phyloP scores from a whole-genome alignment of 2,888 invertebrate species.

The Deilephila porcellus region DNA sequence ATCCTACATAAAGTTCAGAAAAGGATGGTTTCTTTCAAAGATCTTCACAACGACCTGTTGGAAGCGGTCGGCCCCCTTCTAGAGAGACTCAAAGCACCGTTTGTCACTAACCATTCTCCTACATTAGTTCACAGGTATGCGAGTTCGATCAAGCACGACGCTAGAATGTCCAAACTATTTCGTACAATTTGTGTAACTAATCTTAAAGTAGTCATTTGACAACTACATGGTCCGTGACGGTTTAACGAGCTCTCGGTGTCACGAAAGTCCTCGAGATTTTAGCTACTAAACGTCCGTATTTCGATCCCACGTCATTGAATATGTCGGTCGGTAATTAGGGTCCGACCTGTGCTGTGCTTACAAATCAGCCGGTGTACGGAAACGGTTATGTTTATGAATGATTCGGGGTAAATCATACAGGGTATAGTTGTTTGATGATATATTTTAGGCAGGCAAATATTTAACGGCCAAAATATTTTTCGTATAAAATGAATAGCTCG shows the following conservation, averaged over 20 bases:
- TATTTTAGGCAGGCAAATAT: too few species aligned
- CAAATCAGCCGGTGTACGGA: not conserved
- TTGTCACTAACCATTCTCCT: not conserved
- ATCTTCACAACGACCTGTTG: too few species aligned
- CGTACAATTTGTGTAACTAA: slow-evolving; percentile 2
- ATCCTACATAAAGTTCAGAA: not conserved
- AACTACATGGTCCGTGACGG: not conserved
- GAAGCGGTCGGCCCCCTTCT: too few species aligned
- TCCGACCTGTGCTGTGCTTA: not conserved
- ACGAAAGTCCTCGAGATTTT: slow-evolving; percentile 6
- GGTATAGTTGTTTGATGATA: too few species aligned
- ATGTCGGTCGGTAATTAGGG: slow-evolving; percentile 6
- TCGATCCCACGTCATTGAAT: slow-evolving; percentile 6
- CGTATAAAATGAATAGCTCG: too few species aligned
- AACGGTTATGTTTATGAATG: too few species aligned
- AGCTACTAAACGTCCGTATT: slow-evolving; percentile 6
- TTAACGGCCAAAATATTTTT: too few species aligned
- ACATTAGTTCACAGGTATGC: not conserved
- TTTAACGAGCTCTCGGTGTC: slow-evolving; percentile 3
- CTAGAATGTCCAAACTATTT: not conserved
- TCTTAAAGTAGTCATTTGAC: not conserved
- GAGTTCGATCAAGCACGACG: not conserved
- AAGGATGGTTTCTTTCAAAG: not conserved
- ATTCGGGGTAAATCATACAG: too few species aligned
- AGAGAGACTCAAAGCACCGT: not conserved